phyloP scores from a whole-genome alignment of 2,888 invertebrate genomes.

The Hirtodrosophila trivittata region DNA sequence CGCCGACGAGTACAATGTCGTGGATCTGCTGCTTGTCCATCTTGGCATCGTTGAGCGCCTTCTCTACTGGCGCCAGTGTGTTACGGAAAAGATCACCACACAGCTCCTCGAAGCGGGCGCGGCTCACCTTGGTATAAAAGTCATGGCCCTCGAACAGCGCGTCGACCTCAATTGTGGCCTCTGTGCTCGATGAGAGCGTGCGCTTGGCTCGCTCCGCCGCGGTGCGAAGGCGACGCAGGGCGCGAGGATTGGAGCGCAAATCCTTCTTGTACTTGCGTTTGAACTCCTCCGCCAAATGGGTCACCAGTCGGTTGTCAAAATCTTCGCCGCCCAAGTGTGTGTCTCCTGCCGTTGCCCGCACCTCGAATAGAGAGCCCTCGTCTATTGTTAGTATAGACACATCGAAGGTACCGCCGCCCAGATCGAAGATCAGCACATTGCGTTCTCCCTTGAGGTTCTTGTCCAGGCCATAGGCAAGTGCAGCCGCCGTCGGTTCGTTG shows the following conservation, averaged over 20 bases:
- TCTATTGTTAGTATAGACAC: constrained; percentile 30
- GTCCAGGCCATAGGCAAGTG: constrained; percentile 32
- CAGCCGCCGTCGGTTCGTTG: constrained; percentile 32
- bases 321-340: constrained; percentile 32
- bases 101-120: constrained; percentile 26
- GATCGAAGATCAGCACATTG: constrained; percentile 27
- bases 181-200: constrained; percentile 35
- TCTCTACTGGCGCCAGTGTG: constrained; percentile 35
- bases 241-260: constrained; percentile 13
- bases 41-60: constrained; percentile 36
- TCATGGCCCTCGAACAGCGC: constrained; percentile 36
- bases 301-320: constrained; percentile 28
- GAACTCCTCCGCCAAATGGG: constrained; percentile 36
- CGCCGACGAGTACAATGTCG: constrained; percentile 36
- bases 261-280: constrained; percentile 31
- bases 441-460: constrained; percentile 33
- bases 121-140: constrained; percentile 27
- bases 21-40: constrained; percentile 40
- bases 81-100: constrained; percentile 31
- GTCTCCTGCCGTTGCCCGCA: constrained; percentile 25
- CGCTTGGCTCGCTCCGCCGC: constrained; percentile 41
- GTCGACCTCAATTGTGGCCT: constrained; percentile 34
- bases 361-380: constrained; percentile 25
- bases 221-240: constrained; percentile 21
- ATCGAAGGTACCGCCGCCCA: constrained; percentile 29